These are phyloP conservation scores for Marmota monax DNA, from an alignment of 2,113 vertebrate genomes.

Conservation along the genomic window DNA sequence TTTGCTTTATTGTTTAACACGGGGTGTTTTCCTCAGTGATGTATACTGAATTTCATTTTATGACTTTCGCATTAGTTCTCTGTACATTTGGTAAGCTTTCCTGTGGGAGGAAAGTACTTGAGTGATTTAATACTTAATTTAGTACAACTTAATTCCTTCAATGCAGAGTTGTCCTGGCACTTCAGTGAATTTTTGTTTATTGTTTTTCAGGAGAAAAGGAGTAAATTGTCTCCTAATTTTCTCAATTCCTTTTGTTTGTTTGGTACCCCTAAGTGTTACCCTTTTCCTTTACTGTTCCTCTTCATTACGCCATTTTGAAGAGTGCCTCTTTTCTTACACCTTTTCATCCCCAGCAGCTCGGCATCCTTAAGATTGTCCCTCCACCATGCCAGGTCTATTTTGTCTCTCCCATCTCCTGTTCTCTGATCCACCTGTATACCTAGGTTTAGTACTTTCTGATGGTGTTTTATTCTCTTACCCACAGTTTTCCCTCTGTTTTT, in stretches of 20 bases:
- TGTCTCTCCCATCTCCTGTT: neutral
- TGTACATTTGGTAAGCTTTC: neutral
- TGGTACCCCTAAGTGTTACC: no score
- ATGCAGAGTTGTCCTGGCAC: neutral
- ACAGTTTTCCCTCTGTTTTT: neutral
- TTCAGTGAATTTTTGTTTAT: neutral
- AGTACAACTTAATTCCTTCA: no score
- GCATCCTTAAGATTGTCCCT: neutral
- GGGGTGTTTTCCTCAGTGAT: neutral
- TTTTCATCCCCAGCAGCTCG: neutral
- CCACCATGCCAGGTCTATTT: neutral
- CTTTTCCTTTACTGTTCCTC: neutral
- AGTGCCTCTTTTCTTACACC: neutral
- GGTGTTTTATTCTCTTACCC: neutral
- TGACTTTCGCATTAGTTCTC: no score
- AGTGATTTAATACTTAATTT: neutral
- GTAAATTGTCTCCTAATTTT: neutral
- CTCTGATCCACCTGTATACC: neutral
- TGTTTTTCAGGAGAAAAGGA: neutral
- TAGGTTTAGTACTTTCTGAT: no score
- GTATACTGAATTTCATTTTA: neutral
- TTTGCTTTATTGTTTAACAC: neutral
- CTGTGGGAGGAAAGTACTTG: no score
- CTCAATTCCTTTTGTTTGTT: neutral
- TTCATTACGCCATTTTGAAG: neutral